Base-by-base conservation (phyloP, 2,888 invertebrate species). In the Busseola fusca region DNA sequence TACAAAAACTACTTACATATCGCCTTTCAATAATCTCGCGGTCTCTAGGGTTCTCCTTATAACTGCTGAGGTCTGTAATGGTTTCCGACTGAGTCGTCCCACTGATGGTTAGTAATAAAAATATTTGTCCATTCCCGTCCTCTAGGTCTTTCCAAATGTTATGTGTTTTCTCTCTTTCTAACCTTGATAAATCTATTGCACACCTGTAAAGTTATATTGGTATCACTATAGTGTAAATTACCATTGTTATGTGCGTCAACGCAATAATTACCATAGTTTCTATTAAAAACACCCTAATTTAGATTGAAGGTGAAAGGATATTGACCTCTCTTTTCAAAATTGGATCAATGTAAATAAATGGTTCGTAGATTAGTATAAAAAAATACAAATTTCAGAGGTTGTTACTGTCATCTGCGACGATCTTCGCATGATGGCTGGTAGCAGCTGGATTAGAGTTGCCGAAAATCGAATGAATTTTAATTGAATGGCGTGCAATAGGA, bases 1-100 rank as follows among this genome's bases (percentile, higher is more conserved):
- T 12, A 14, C n/a, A 10, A 18, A 2, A 12, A 63, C 18, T 27
- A 96, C 97, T 96, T 93, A 98, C 98, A 92, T 98, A 98, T 96
- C 97, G 94, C 76, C 96, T 96, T 68, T 96, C 93, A 37, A 98
- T 91, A 21, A 91, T 93, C 88, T 97, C 96, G 1, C 96, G 93
- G 86, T 98, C 98, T 27, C 97, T 96, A 0, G 97, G 97, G 89
- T 97, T 98, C 76, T 98, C 98, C 84, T 97, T 98, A 90, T 98
- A 98, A 25, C 97, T 97, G 45, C 98, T 97, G 62, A 99, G 95
- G 93, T 99, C 99, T 10, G 98, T 98, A 78, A 99, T 98, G 0
- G 99, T 98, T 91, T 99, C 99, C 0, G 98, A 97, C 18, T 98
- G 98, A 0, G 98, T 98, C 0, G 99, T 99, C 0, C 99, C 99